phyloP scores from a whole-genome alignment of 2,113 vertebrate species.

The Origma solitaria region DNA sequence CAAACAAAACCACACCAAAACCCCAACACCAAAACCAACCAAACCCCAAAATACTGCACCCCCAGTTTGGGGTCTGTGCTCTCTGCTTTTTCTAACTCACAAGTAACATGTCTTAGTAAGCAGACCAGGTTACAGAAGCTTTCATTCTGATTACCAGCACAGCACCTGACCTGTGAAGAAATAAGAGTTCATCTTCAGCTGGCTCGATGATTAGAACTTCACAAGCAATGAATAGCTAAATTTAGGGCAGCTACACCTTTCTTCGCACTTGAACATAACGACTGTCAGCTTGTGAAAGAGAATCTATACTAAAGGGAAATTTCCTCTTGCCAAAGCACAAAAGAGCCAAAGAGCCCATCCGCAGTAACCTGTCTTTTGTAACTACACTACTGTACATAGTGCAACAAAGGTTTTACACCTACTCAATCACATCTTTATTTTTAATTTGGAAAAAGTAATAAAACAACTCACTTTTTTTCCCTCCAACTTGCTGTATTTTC shows the following conservation, averaged over 20 bases:
- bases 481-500: neutral
- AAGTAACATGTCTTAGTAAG: neutral
- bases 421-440: neutral
- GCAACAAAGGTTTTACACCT: neutral
- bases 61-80: neutral
- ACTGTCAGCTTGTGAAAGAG: neutral
- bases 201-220: neutral
- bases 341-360: neutral
- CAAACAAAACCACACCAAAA: neutral
- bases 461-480: rapidly evolving
- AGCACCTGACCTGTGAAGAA: neutral
- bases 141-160: neutral
- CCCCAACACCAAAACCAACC: too few relatives aligned
- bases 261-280: neutral
- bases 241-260: neutral
- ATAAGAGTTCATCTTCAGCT: neutral
- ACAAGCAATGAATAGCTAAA: neutral
- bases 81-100: neutral
- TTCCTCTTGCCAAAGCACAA: neutral
- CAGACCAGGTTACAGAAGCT: neutral
- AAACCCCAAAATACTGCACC: neutral
- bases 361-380: neutral
- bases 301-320: neutral
- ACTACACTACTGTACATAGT: neutral
- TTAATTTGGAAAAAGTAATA: neutral